These are phyloP conservation scores for Sarcophaga peregrina DNA, from an alignment of 1,140 invertebrate species.

Conservation along the genomic window DNA sequence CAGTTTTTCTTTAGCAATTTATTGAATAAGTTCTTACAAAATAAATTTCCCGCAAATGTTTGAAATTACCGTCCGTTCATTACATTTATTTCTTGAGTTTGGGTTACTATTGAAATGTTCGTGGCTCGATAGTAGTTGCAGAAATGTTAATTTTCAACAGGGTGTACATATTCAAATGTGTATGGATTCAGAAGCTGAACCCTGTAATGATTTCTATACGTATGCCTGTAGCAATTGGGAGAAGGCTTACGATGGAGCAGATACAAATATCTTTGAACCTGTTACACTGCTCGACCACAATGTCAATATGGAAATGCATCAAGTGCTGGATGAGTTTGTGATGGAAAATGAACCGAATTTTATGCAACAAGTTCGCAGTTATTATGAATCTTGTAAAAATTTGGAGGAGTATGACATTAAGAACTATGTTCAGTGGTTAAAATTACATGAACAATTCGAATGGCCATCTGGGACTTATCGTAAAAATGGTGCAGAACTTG, in stretches of 20 bases:
- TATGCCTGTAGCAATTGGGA: slow-evolving; percentile 57
- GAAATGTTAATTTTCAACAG: not conserved
- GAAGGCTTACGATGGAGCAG: not conserved
- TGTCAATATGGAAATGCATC: slow-evolving; percentile 49
- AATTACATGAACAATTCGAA: slow-evolving; percentile 3
- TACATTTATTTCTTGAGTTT: too few relatives aligned
- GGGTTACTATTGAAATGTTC: too few relatives aligned
- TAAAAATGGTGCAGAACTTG: slow-evolving; percentile 4
- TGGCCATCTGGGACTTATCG: not conserved
- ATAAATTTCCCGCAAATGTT: too few relatives aligned
- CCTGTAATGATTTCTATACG: slow-evolving; percentile 52
- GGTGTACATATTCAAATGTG: slow-evolving; percentile 52
- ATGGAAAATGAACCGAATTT: not conserved
- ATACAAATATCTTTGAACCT: slow-evolving; percentile 49
- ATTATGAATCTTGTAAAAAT: slow-evolving; percentile 40
- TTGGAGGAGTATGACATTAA: not conserved
- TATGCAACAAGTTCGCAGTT: not conserved
- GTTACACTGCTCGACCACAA: slow-evolving; percentile 49
- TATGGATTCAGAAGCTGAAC: slow-evolving; percentile 41
- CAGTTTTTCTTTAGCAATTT: too few relatives aligned
- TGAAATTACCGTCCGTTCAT: too few relatives aligned
- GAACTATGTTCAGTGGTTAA: slow-evolving; percentile 27
- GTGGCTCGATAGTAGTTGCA: too few relatives aligned
- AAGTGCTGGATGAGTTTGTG: slow-evolving; percentile 17
- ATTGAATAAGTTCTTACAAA: too few relatives aligned